These are phyloP conservation scores for Porites cylindrica DNA, from an alignment of 92 coral and sea anemone species.

Conservation along the genomic window DNA sequence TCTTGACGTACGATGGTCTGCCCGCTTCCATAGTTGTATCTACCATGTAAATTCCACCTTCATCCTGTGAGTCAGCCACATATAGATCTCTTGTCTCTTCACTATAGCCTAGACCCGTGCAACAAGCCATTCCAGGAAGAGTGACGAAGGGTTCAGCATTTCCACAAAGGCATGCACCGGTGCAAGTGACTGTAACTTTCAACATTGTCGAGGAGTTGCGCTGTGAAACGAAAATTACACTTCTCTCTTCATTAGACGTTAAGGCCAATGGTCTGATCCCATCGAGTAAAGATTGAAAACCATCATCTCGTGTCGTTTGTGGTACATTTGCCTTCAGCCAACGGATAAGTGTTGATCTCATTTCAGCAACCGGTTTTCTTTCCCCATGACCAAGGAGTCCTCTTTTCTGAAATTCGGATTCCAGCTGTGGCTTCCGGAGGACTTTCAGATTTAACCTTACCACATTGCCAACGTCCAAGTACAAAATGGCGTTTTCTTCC, in stretches of 20 bases:
- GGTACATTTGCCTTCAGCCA: slow-evolving; percentile 37
- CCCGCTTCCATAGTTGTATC: neutral
- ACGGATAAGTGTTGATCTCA: slow-evolving; percentile 22
- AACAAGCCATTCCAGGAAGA: slow-evolving; percentile 7
- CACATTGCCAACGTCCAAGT: slow-evolving; percentile 40
- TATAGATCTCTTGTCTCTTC: slow-evolving; percentile 22
- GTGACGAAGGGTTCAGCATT: slow-evolving; percentile 13
- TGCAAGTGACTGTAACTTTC: slow-evolving; percentile 34
- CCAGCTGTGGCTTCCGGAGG: slow-evolving; percentile 34
- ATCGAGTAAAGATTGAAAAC: slow-evolving; percentile 22
- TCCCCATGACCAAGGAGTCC: slow-evolving; percentile 20
- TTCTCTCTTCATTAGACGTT: slow-evolving; percentile 3
- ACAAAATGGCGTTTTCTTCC: slow-evolving; percentile 33
- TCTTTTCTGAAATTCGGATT: neutral
- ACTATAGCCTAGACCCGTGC: slow-evolving; percentile 40
- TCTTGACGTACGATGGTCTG: neutral
- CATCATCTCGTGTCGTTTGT: slow-evolving; percentile 14
- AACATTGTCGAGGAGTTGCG: slow-evolving; percentile 14
- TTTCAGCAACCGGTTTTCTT: slow-evolving; percentile 24
- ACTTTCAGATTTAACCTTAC: slow-evolving; percentile 46
- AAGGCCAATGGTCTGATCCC: slow-evolving; percentile 29
- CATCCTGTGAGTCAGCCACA: slow-evolving; percentile 31
- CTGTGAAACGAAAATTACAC: slow-evolving; percentile 11
- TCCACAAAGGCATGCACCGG: slow-evolving; percentile 22
- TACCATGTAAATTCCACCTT: slow-evolving; percentile 26